Evolutionary conservation across 2,113 vertebrate species (phyloP).

Genomic region (Ctenodactylus gundi): DNA sequence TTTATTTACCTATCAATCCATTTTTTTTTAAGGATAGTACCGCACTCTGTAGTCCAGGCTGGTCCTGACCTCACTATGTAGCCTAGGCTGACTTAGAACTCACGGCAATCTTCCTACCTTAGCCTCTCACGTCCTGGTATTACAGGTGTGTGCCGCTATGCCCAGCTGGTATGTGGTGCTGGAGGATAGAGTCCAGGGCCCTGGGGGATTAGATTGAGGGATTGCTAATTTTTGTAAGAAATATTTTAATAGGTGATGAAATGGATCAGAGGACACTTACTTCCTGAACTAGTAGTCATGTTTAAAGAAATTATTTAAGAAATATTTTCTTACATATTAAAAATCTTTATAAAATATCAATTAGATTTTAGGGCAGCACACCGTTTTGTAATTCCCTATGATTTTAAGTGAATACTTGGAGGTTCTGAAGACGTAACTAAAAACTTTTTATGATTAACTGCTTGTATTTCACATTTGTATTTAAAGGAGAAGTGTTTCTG

Average conservation of each 20-base stretch:
- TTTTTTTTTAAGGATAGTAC: too few species aligned
- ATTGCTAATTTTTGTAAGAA: background rate
- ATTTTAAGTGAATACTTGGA: conserved; percentile 34
- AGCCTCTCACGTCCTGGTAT: too few species aligned
- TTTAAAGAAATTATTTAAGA: conserved; percentile 14
- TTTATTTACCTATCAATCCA: conserved; percentile 45
- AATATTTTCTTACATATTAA: conserved; percentile 23
- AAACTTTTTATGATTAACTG: background rate
- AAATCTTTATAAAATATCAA: conserved; percentile 30
- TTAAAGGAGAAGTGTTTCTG: background rate
- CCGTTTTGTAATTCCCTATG: background rate
- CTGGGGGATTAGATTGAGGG: too few species aligned
- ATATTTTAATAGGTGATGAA: conserved; percentile 17
- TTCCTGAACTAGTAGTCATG: background rate
- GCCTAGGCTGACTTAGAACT: too few species aligned
- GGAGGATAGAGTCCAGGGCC: too few species aligned
- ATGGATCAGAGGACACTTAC: background rate
- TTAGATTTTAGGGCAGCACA: background rate
- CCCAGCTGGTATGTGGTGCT: too few species aligned
- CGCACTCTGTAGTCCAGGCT: too few species aligned
- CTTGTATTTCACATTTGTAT: background rate
- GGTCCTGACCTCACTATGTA: too few species aligned
- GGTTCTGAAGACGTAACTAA: background rate
- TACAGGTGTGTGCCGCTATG: too few species aligned
- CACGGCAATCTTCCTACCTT: too few species aligned